Evolutionary conservation across 2,888 invertebrate genomes (phyloP).

Genomic region (Athripsodes cinereus): DNA sequence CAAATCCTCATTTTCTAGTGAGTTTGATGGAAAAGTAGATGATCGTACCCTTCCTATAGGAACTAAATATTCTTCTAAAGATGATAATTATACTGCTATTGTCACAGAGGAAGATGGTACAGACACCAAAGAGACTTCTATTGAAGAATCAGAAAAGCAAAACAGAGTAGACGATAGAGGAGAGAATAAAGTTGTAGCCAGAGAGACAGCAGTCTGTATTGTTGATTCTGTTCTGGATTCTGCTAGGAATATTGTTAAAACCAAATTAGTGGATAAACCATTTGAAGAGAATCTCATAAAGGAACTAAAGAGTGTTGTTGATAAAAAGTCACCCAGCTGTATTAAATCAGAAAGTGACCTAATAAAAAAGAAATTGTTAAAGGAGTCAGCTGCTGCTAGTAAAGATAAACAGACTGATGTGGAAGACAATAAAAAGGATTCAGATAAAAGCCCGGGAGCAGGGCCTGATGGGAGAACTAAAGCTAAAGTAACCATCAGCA

Average conservation of each 20-base stretch:
- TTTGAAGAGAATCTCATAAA: constrained; percentile 18
- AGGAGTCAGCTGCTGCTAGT: background rate
- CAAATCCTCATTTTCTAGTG: constrained; percentile 26
- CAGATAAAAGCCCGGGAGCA: background rate
- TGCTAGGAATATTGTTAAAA: constrained; percentile 24
- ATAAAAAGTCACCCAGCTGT: constrained; percentile 9
- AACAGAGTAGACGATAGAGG: constrained; percentile 8
- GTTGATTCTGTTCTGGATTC: constrained; percentile 26
- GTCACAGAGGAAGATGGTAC: constrained; percentile 19
- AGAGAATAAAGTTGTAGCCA: constrained; percentile 18
- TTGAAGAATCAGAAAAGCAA: constrained; percentile 11
- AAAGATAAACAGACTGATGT: background rate
- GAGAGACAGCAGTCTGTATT: constrained; percentile 25
- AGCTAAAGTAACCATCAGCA: background rate
- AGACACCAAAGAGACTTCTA: constrained; percentile 5
- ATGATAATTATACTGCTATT: constrained; percentile 25
- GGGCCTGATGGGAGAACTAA: background rate
- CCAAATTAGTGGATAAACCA: constrained; percentile 25
- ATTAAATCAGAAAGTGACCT: constrained; percentile 12
- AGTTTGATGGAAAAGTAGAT: constrained; percentile 25
- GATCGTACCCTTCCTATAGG: constrained; percentile 25
- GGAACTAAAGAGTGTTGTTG: constrained; percentile 8
- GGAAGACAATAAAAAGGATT: constrained; percentile 1
- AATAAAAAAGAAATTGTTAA: constrained; percentile 8
- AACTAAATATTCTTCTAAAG: constrained; percentile 25